phyloP scores from a whole-genome alignment of 2,888 invertebrate species.

The Desoria tigrina region DNA sequence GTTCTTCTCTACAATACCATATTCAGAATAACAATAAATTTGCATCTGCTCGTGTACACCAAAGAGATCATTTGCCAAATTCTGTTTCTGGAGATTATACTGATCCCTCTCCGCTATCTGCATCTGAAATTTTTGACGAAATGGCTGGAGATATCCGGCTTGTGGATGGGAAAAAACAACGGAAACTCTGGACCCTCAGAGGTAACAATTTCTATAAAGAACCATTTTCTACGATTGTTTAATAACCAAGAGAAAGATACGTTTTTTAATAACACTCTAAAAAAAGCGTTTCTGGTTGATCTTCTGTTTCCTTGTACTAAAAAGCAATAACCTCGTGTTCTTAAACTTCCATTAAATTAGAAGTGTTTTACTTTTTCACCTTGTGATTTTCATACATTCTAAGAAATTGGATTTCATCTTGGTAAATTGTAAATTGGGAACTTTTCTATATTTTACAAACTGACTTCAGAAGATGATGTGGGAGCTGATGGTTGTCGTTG shows the following conservation, averaged over 20 bases:
- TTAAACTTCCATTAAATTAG: background rate
- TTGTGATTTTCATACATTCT: no score
- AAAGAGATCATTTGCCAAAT: background rate
- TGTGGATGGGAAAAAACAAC: constrained; percentile 64
- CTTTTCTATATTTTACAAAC: no score
- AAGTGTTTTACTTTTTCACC: background rate
- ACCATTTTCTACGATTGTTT: no score
- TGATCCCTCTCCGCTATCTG: no score
- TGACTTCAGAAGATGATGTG: constrained; percentile 16
- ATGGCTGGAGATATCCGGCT: constrained; percentile 65
- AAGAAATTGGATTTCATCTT: no score
- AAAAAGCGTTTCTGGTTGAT: no score
- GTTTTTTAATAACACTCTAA: no score
- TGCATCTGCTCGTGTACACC: background rate
- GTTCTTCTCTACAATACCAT: background rate
- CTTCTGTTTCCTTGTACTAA: no score
- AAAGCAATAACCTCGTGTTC: no score
- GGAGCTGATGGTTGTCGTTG: constrained; percentile 42
- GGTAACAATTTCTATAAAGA: no score
- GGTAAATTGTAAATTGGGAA: no score
- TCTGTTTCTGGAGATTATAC: background rate
- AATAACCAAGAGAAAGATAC: no score
- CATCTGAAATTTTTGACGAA: constrained; percentile 1
- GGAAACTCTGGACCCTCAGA: constrained; percentile 76
- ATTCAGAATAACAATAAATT: constrained; percentile 2